Evolutionary conservation across 92 coral and sea anemone species (phyloP), one percentile per base, ranked within the genome.

Genomic region (Siderastrea siderea): DNA sequence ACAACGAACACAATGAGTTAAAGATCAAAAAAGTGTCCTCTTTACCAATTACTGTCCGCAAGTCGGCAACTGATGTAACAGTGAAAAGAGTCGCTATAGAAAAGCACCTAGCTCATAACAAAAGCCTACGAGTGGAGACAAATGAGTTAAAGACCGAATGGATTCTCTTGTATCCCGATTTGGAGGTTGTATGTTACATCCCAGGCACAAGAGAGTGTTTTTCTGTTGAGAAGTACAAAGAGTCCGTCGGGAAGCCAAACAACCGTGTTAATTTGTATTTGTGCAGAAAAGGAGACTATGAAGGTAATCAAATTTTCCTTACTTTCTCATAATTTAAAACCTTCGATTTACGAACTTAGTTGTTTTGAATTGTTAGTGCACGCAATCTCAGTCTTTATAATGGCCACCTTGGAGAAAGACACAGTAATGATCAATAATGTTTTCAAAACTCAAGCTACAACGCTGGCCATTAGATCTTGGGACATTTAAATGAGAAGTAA

Each of bases 201-300:
- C 90, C 90, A 50, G 79, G 84, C 63, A 86, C 79, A 3, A 59
- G 57, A 68, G 77, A 78, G 15, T 54, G 64, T 9, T 86, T 85
- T 75, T 63, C 75, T 76, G 89, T 85, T 16, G 83, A 85, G 26
- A 78, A 68, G 63, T 85, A 86, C 74, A 86, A 78, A 70, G 90
- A 86, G 77, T 67, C 79, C n/a, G 14, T 79, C 62, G 90, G 80
- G 13, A 86, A 81, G 68, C 80, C 80, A 38, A 77, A 77, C 62
- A 70, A 86, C 81, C 69, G 90, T 14, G 53, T 86, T 59, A 86
- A 86, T 80, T 63, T 86, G 90, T 86, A 79, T 54, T 77, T 86
- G 16, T 86, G 85, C 75, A 66, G 84, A 70, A 68, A 86, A 69
- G 68, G 26, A 44, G 78, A 86, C 74, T 78, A 86, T 69, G 90